Evolutionary conservation across 2,888 invertebrate genomes (phyloP).

Genomic region (Masnerella sp.): DNA sequence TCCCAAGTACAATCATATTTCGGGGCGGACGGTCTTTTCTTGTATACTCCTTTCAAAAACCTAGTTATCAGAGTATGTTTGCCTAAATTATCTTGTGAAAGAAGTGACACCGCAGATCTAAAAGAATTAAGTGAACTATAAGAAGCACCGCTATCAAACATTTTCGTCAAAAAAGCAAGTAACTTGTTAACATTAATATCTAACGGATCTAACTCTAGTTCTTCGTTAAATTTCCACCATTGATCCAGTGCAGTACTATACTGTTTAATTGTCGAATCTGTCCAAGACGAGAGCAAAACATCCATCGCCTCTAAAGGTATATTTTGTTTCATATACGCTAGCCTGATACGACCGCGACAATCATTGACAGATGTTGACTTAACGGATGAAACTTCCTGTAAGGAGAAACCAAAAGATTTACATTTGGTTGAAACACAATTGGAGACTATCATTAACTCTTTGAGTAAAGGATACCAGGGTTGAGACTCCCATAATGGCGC

Average conservation of each 20-base stretch:
- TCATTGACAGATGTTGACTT: conserved; percentile 8
- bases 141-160: conserved; percentile 5
- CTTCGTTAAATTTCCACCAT: conserved; percentile 22
- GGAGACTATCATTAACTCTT: background rate
- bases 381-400: background rate
- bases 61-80: conserved; percentile 21
- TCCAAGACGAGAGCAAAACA: conserved; percentile 7
- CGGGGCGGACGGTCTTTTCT: conserved; percentile 27
- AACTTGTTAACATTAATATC: background rate
- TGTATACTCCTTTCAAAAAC: conserved; percentile 38
- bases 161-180: conserved; percentile 14
- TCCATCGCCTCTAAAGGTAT: conserved; percentile 7
- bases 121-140: conserved; percentile 18
- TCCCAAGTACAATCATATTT: conserved; percentile 46
- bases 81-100: conserved; percentile 29
- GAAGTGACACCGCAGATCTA: conserved; percentile 37
- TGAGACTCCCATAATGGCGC: conserved; percentile 65
- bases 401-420: background rate
- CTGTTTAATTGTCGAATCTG: conserved; percentile 25
- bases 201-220: conserved; percentile 2
- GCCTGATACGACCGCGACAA: conserved; percentile 4
- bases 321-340: conserved; percentile 25
- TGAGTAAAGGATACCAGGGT: background rate
- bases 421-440: background rate
- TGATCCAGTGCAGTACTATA: conserved; percentile 7